These are phyloP conservation scores for Leptura quadrifasciata DNA, from an alignment of 2,888 invertebrate genomes.

Conservation along the genomic window DNA sequence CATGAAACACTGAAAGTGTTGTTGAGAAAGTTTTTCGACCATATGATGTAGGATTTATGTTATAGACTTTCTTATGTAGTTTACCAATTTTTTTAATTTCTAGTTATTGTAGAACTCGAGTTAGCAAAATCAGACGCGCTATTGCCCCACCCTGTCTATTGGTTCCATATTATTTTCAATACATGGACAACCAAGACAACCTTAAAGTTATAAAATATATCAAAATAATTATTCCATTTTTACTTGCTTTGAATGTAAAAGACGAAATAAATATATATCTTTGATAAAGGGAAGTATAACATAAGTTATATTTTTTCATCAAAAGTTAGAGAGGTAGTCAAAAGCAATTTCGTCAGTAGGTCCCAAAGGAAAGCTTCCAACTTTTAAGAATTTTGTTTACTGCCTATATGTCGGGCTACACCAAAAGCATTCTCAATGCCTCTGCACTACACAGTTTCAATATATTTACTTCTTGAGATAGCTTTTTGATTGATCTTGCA, in stretches of 20 bases:
- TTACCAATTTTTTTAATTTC: too few relatives aligned
- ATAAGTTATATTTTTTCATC: constrained; percentile 55
- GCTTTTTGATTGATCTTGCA: constrained; percentile 16
- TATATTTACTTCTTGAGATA: constrained; percentile 30
- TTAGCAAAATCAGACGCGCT: too few relatives aligned
- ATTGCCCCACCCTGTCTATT: too few relatives aligned
- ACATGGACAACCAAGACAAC: too few relatives aligned
- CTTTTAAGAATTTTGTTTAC: constrained; percentile 63
- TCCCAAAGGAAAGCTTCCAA: constrained; percentile 59
- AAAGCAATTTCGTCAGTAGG: constrained; percentile 61
- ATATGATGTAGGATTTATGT: too few relatives aligned
- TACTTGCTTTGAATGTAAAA: constrained; percentile 23
- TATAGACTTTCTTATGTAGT: too few relatives aligned
- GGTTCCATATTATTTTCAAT: too few relatives aligned
- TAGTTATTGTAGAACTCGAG: too few relatives aligned
- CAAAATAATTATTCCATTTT: constrained; percentile 3
- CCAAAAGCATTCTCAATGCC: constrained; percentile 44
- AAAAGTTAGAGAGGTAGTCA: constrained; percentile 60
- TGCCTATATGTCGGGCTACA: constrained; percentile 52
- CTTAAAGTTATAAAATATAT: neutral
- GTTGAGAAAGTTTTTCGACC: too few relatives aligned
- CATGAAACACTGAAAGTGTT: too few relatives aligned
- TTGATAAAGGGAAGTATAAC: constrained; percentile 34
- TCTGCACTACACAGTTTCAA: constrained; percentile 19
- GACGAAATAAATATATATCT: constrained; percentile 31